Conservation (phyloP, 2,888 invertebrate species). For the Cerastis rubricosa region DNA sequence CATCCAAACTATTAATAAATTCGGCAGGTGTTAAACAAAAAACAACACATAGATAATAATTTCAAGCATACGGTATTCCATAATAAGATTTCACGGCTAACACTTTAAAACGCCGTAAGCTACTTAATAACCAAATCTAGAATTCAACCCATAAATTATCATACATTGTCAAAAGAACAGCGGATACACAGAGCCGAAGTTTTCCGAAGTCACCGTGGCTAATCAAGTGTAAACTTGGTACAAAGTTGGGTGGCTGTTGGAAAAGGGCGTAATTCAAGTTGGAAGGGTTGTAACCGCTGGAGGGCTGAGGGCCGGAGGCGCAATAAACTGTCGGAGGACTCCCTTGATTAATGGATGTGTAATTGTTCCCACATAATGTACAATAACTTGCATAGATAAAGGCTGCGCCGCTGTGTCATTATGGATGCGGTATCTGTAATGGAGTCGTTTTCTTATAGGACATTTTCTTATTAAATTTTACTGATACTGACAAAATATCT, state of each 20-base stretch:
- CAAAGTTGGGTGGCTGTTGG: slow-evolving; percentile 76
- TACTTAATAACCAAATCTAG: slow-evolving; percentile 52
- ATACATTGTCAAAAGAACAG: slow-evolving; percentile 71
- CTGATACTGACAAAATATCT: not conserved
- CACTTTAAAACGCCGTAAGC: slow-evolving; percentile 36
- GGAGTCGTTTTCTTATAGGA: not conserved
- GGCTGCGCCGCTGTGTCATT: slow-evolving; percentile 60
- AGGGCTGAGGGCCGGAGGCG: slow-evolving; percentile 82
- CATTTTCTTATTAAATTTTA: not conserved
- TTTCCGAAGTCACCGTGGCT: slow-evolving; percentile 79
- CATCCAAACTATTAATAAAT: slow-evolving; percentile 19
- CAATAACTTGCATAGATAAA: slow-evolving; percentile 83
- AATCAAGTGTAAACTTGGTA: slow-evolving; percentile 86
- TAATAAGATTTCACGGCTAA: slow-evolving; percentile 47
- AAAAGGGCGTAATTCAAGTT: slow-evolving; percentile 81
- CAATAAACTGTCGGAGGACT: slow-evolving; percentile 84
- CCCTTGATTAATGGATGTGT: slow-evolving; percentile 86
- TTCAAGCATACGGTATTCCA: slow-evolving; percentile 25
- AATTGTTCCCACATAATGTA: slow-evolving; percentile 89
- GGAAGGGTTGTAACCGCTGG: slow-evolving; percentile 82
- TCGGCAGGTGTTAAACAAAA: slow-evolving; percentile 40
- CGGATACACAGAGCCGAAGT: slow-evolving; percentile 71
- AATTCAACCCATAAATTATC: slow-evolving; percentile 70
- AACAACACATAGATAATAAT: slow-evolving; percentile 9
- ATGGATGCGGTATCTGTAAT: slow-evolving; percentile 45